Percentiles rank a stretch among this genome's conserved stretches.
These are phyloP conservation scores for Chloropsis hardwickii DNA, from an alignment of 2,113 vertebrate species.

Conservation along the genomic window DNA sequence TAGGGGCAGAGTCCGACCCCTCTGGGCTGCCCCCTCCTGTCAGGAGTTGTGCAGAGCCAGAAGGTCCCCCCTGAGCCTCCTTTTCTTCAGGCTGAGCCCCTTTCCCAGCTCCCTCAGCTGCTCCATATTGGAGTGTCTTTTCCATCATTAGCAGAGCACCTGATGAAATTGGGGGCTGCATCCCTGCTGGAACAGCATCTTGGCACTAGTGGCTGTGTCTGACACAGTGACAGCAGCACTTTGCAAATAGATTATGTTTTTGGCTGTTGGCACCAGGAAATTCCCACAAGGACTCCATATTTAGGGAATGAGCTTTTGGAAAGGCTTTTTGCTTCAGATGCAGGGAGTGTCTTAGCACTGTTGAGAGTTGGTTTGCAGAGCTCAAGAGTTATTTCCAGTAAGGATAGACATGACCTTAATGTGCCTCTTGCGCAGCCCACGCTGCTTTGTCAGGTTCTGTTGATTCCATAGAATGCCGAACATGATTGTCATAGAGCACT, in stretches of 20 bases:
- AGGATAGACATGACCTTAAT: neutral
- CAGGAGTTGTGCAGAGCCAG: neutral
- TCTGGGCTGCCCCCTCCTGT: neutral
- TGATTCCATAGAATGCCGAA: neutral
- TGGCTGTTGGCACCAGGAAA: neutral
- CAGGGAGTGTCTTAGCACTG: neutral
- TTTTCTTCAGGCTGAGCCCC: neutral
- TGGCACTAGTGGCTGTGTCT: neutral
- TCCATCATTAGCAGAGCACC: neutral
- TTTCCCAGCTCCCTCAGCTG: neutral
- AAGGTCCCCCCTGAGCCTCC: neutral
- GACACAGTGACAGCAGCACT: neutral
- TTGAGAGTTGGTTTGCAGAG: neutral
- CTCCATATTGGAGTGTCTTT: neutral
- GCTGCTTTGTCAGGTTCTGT: neutral
- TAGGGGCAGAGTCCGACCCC: neutral
- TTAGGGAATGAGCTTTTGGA: neutral
- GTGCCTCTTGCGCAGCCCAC: neutral
- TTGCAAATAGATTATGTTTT: neutral
- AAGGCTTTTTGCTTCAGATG: neutral
- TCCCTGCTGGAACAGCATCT: neutral
- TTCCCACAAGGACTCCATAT: neutral
- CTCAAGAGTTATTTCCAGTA: neutral
- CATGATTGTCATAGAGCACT: neutral
- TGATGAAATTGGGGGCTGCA: accelerated